A percentile compares a stretch with the other conserved stretches of the same genome.
These are phyloP conservation scores for Thera obeliscata DNA, from an alignment of 2,888 invertebrate species.

Conservation along the genomic window DNA sequence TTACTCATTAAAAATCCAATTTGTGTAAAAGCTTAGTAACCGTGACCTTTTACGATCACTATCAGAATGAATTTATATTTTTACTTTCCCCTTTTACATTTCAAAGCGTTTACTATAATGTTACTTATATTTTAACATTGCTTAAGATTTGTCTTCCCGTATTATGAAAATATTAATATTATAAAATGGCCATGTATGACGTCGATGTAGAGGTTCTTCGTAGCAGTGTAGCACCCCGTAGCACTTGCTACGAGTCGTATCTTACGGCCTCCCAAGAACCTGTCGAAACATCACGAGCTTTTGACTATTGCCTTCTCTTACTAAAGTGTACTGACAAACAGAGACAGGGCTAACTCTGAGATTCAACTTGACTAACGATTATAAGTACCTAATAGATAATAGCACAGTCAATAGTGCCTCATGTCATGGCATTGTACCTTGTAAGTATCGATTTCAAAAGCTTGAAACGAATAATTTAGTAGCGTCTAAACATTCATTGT, in stretches of 20 bases:
- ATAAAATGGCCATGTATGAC: not conserved
- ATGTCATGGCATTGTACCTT: not conserved
- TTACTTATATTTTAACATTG: no score
- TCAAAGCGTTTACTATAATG: no score
- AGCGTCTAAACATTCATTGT: not conserved
- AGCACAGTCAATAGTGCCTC: not conserved
- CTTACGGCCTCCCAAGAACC: no score
- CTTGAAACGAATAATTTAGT: not conserved
- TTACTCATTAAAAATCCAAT: slow-evolving; percentile 17
- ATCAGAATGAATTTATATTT: not conserved
- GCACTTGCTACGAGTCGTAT: not conserved
- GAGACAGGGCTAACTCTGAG: no score
- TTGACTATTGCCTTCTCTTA: no score
- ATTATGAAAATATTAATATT: no score
- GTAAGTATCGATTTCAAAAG: not conserved
- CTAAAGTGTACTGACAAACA: no score
- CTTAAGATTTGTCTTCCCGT: not conserved
- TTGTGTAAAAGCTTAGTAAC: slow-evolving; percentile 4
- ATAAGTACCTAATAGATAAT: no score
- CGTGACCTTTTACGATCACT: not conserved
- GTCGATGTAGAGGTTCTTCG: slow-evolving; percentile 12
- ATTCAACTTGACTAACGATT: no score
- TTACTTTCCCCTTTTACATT: not conserved
- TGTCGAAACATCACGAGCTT: no score
- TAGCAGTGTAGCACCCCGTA: slow-evolving; percentile 14